phyloP scores from a whole-genome alignment of 2,797 vertebrate genomes.

The Peromyscus aztecus region DNA sequence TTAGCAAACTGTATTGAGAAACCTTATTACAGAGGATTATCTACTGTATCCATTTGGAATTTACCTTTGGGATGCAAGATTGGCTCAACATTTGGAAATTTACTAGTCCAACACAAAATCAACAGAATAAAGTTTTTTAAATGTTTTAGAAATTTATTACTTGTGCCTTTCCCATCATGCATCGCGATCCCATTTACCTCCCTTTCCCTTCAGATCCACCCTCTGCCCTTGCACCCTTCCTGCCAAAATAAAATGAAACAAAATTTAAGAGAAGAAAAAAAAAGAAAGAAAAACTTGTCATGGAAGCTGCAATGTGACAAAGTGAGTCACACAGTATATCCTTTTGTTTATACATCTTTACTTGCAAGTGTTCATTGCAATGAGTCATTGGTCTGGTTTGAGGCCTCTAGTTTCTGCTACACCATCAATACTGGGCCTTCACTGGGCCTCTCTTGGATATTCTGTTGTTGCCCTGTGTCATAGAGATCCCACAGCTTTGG shows the following conservation, averaged over 20 bases:
- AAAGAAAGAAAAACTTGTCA: neutral
- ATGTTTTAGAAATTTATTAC: neutral
- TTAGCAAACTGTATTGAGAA: neutral
- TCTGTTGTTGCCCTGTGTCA: neutral
- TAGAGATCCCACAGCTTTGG: neutral
- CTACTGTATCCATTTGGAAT: neutral
- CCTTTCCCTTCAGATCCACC: neutral
- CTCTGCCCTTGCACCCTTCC: neutral
- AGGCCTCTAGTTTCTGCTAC: neutral
- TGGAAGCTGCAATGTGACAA: neutral
- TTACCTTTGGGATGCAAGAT: neutral
- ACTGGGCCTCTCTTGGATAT: neutral
- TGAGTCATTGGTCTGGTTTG: neutral
- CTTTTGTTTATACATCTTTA: neutral
- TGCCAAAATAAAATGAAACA: neutral
- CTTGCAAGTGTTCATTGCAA: neutral
- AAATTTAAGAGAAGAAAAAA: neutral
- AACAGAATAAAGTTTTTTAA: neutral
- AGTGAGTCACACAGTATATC: neutral
- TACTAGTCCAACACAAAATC: neutral
- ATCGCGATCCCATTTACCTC: neutral
- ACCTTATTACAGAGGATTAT: neutral
- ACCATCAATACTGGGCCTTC: neutral
- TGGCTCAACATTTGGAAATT: neutral
- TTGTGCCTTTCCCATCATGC: neutral